Evolutionary conservation across 92 coral and sea anemone genomes (phyloP), one percentile per base, ranked within the genome.

Genomic region (Siderastrea radians): DNA sequence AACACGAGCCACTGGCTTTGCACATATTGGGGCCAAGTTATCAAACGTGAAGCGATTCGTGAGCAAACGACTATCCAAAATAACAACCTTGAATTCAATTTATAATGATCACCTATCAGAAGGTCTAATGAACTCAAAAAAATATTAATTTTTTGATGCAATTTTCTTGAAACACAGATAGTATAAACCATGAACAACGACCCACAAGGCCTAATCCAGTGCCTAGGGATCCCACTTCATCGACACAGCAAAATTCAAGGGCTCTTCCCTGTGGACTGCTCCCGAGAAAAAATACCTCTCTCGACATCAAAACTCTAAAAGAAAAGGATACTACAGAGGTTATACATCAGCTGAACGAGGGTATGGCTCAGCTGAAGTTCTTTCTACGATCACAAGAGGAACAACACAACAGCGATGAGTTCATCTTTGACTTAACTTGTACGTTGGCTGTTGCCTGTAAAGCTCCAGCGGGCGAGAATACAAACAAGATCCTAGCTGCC

Each of bases 401-500:
- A 7, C 67, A 85, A 43, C 82, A 85, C 83, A 65, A 60, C 66
- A 67, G 68, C 16, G 89, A 85, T 4, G 89, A 66, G 7, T 85
- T 85, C 48, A 76, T 58, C 48, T 85, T n/a, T 19, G 89, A 85
- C 66, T 83, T 89, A 14, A 78, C 80, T 58, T 59, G 75, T 15
- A 80, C 79, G 10, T 47, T 89, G 44, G 89, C 89, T 3, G 46
- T 8, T 14, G 89, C 74, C 57, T 89, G 93, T 55, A 77, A 12
- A 3, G 89, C 86, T 11, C 89, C 89, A 47, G 19, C 69, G 3
- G 55, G 77, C 2, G 90, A 89, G 48, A 51, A 60, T 6, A 15
- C 49, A 2, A 84, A 66, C 58, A 89, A 17, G 43, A 84, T 89
- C 49, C 58, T 89, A 17, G 78, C 85, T 51, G 75, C 81, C 1